Evolutionary conservation across 2,113 vertebrate genomes (phyloP), one percentile per base, ranked within the genome.

Genomic region (Nothocercus nigrocapillus): DNA sequence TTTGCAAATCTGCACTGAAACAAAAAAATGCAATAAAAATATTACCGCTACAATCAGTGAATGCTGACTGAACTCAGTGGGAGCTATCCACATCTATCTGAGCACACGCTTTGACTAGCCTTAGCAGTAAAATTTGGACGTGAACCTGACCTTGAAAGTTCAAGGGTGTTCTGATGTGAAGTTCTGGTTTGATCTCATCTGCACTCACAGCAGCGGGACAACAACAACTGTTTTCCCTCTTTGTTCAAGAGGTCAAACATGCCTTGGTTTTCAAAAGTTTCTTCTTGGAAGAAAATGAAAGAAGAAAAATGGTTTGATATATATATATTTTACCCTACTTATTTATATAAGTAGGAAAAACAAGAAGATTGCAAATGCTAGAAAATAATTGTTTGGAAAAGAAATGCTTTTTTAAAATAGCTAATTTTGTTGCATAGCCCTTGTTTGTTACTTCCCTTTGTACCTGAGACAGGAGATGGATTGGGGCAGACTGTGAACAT

Each of bases 131-230:
- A 94, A 70, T 90, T 95, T 74, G 92, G 88, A 89, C 2, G 15
- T 87, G 88, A 93, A 89, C 75, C 53, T 84, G 95, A 96, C 90
- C 93, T 93, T 86, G 87, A 72, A 86, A 96, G 94, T 96, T 96
- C 90, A 95, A 92, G 95, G 81, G 80, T 85, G 70, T n/a, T 88
- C 77, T 90, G 88, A 88, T 93, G 81, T 93, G 90, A 93, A 90
- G 83, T 89, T 76, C 83, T 56, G 7, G 70, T 76, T 92, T 85
- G 83, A 86, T 84, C 93, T 93, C 94, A 76, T 94, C 62, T 82
- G 54, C 54, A 27, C 68, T 82, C 11, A 30, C 82, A 93, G 30
- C 74, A 84, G 81, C 88, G 87, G 63, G 90, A 94, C 85, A 88
- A 91, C 85, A 95, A 93, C 74, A 87, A 89, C 80, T 95, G 77